These are phyloP conservation scores for Dolichotis patagonum DNA, from an alignment of 2,113 vertebrate genomes.

Conservation along the genomic window DNA sequence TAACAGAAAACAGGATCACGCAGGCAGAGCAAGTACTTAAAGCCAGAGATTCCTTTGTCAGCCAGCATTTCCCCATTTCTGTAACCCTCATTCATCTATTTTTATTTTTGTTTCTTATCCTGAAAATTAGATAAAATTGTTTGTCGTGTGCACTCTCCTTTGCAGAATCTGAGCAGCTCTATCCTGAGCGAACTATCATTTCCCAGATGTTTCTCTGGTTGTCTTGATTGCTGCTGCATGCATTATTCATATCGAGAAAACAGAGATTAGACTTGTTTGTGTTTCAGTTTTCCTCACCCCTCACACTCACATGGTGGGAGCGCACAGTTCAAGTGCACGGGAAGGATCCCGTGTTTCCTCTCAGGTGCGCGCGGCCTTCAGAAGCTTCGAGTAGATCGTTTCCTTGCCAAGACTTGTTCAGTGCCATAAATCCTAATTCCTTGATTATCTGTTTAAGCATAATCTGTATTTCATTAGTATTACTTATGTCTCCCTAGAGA, in stretches of 20 bases:
- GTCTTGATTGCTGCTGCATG: constrained; percentile 4
- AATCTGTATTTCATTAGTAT: constrained; percentile 82
- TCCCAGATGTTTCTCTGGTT: constrained; percentile 34
- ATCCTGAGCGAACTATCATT: background rate
- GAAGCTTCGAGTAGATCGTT: constrained; percentile 56
- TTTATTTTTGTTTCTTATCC: background rate
- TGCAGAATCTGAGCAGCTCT: background rate
- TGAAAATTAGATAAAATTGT: background rate
- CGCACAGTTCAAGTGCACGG: background rate
- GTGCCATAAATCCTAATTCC: constrained; percentile 79
- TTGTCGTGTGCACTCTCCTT: background rate
- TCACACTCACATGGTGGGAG: background rate
- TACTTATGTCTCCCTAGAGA: constrained; percentile 78
- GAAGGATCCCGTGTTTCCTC: background rate
- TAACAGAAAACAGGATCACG: background rate
- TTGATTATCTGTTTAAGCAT: constrained; percentile 79
- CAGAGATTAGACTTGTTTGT: background rate
- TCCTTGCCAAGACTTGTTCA: constrained; percentile 65
- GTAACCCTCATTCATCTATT: background rate
- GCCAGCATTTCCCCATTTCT: background rate
- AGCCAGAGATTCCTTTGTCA: background rate
- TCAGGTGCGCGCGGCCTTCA: background rate
- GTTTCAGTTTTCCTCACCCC: background rate
- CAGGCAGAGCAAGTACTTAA: background rate
- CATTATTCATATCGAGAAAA: constrained; percentile 42